phyloP scores from a whole-genome alignment of 2,797 vertebrate genomes.

The Gouania willdenowi region DNA sequence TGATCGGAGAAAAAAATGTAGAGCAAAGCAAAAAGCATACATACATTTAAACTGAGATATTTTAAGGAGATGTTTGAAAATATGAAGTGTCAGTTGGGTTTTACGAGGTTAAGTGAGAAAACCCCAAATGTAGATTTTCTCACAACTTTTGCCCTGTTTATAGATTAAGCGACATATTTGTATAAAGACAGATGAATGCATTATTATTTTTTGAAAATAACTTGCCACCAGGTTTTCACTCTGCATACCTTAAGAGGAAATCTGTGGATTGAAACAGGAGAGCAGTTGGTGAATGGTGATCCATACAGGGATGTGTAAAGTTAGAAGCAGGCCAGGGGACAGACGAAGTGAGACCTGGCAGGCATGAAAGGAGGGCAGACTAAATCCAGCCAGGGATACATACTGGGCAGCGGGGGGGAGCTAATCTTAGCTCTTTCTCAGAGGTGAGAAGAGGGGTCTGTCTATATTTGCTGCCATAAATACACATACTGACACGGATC shows the following conservation, averaged over 20 bases:
- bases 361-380: constrained; percentile 45
- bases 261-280: constrained; percentile 50
- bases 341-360: constrained; percentile 52
- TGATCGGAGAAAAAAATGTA: too few species aligned
- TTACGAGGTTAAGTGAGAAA: too few species aligned
- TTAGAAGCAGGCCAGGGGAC: constrained; percentile 50
- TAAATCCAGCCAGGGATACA: constrained; percentile 66
- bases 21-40: too few species aligned
- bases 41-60: too few species aligned
- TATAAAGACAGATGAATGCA: too few species aligned
- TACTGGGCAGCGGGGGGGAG: constrained; percentile 58
- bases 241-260: constrained; percentile 46
- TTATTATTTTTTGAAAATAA: too few species aligned
- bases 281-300: constrained; percentile 47
- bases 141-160: too few species aligned
- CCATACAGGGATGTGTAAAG: constrained; percentile 58
- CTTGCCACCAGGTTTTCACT: too few species aligned
- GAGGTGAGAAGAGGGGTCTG: constrained; percentile 70
- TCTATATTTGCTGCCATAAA: constrained; percentile 76
- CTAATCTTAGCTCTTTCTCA: constrained; percentile 75
- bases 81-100: too few species aligned
- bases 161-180: too few species aligned
- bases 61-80: too few species aligned
- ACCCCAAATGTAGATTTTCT: too few species aligned
- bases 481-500: constrained; percentile 75